Conservation (phyloP, 2,113 vertebrate species). For the Petrocephalus zakoni region DNA sequence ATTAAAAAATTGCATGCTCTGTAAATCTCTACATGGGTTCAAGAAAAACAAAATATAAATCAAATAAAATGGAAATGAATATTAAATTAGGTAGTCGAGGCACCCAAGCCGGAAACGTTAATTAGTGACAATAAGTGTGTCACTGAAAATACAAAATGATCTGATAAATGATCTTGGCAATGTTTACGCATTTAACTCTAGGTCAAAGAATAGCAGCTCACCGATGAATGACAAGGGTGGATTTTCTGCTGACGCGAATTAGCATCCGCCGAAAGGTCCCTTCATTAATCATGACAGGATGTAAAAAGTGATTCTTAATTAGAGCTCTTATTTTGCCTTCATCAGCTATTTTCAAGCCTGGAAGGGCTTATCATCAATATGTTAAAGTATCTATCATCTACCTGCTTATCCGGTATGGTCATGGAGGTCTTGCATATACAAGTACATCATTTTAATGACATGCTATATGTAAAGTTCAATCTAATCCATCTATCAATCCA, state of each 20-base stretch:
- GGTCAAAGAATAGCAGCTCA: slow-evolving; percentile 4
- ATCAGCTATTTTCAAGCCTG: background rate
- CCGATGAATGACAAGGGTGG: slow-evolving; percentile 10
- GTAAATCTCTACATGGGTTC: background rate
- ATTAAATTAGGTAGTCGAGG: background rate
- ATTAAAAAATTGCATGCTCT: background rate
- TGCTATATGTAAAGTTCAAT: background rate
- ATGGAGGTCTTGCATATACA: background rate
- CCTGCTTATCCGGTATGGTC: background rate
- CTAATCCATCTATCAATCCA: background rate
- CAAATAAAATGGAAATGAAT: background rate
- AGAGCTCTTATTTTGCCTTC: background rate
- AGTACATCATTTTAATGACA: background rate
- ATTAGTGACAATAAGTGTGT: background rate
- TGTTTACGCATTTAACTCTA: background rate
- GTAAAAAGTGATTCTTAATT: slow-evolving; percentile 18
- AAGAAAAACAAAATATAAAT: background rate
- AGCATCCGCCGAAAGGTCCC: slow-evolving; percentile 8
- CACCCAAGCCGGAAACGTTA: background rate
- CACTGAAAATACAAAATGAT: background rate
- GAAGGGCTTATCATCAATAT: background rate
- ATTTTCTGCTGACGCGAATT: slow-evolving; percentile 11
- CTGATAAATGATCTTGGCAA: slow-evolving; percentile 4
- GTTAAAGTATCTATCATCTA: background rate
- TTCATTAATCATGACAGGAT: slow-evolving; percentile 20